Base-by-base conservation (phyloP, 2,888 invertebrate species). In the Calephelis perditalis region DNA sequence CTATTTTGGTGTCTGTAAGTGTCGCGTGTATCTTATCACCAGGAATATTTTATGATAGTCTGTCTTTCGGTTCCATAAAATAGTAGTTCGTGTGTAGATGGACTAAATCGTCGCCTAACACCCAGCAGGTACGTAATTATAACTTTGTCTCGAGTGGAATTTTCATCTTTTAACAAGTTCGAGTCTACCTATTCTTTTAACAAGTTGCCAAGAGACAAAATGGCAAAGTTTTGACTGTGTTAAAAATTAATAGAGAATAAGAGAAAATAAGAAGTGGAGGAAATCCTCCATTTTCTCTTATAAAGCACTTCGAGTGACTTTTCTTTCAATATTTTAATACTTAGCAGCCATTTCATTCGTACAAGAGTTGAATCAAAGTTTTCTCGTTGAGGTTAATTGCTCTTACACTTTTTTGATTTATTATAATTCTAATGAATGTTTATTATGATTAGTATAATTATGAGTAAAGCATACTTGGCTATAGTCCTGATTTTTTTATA, bases 171-270 rank as follows among this genome's bases (percentile, higher is more conserved):
- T 35, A 52, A 52, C 49, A 52, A 52, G 49, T 52, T 52, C 49
- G 11, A 52, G 49, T 35, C 49, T 52, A 52, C 49, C 49, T 26
- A 52, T 52, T 52, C 49, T 52, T 52, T 40, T 35, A 52, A 52
- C 26, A 52, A 52, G 49, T 52, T 52, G 11, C 35, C 26, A 52
- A 52, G 26, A 52, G 49, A 52, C 49, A 52, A 49, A 52, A 52
- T 52, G 49, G 49, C 26, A 52, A 52, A 52, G 49, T 59, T 57
- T 43, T 55, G 55, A 55, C 59, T 63, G 49, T 60, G 62, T 63
- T 63, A 60, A 46, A 60, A 63, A 63, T 60, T 63, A 59, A 63
- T 63, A 63, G 49, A n/a, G n/a, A n/a, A n/a, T n/a, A n/a, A n/a
- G n/a, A n/a, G n/a, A n/a, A n/a, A n/a, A n/a, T n/a, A n/a, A n/a